A percentile compares a stretch with the other conserved stretches of the same genome.
These are phyloP conservation scores for Nyctalus aviator DNA, from an alignment of 2,797 vertebrate species.

Conservation along the genomic window DNA sequence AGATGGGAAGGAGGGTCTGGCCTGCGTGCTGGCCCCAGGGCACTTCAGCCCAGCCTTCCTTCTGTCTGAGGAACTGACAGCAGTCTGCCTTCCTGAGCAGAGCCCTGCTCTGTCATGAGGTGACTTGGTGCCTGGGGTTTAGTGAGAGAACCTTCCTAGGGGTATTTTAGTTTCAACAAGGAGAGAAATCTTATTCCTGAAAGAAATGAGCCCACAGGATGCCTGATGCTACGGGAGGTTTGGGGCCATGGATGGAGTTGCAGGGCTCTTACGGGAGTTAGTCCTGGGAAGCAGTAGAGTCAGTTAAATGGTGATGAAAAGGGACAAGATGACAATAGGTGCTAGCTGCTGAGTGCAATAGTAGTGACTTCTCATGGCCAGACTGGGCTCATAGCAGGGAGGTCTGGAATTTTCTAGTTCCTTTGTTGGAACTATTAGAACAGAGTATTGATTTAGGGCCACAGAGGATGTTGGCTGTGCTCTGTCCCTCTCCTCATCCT, in stretches of 20 bases:
- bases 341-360: neutral
- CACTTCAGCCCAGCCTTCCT: neutral
- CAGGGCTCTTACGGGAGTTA: rapidly evolving
- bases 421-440: neutral
- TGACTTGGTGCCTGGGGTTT: neutral
- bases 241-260: neutral
- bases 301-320: too few species aligned
- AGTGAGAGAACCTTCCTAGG: neutral
- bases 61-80: neutral
- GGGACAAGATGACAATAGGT: too few species aligned
- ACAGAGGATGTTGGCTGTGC: neutral
- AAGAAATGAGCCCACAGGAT: neutral
- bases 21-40: neutral
- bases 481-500: rapidly evolving
- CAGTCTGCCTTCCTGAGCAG: neutral
- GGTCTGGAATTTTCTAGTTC: neutral
- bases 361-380: neutral
- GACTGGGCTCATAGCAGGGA: neutral
- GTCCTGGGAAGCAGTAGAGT: neutral
- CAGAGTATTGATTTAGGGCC: neutral
- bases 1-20: neutral
- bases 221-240: neutral
- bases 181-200: neutral
- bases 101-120: neutral
- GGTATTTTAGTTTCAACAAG: neutral